A percentile compares a stretch with the other conserved stretches of the same genome.
Evolutionary conservation across 2,113 vertebrate genomes (phyloP).

Genomic region (Lanius collurio): DNA sequence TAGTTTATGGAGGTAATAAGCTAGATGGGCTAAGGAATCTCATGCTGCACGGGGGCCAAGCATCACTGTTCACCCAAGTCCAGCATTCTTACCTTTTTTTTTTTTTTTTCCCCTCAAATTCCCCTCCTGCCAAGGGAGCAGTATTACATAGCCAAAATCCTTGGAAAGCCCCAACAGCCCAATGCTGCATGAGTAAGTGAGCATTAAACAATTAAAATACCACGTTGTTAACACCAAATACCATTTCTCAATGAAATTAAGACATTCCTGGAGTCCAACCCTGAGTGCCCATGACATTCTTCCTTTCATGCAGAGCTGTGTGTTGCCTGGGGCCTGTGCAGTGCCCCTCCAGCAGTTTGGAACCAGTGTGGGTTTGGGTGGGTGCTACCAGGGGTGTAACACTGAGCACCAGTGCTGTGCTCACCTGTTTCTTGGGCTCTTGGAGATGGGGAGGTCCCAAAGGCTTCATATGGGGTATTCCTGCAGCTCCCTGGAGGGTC

Average conservation of each 20-base stretch:
- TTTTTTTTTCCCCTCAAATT: background rate
- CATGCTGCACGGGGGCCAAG: background rate
- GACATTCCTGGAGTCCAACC: background rate
- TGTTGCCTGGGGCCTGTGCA: fast-evolving
- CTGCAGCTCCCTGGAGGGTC: background rate
- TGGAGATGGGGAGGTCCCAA: background rate
- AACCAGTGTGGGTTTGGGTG: background rate
- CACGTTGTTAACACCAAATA: background rate
- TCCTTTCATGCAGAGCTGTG: background rate
- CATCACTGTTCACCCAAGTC: background rate
- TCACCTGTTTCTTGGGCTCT: background rate
- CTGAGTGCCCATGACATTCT: background rate
- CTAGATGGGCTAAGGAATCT: background rate
- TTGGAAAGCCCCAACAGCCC: background rate
- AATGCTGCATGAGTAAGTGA: background rate
- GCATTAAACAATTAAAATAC: background rate
- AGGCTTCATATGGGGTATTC: fast-evolving
- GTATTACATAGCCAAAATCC: background rate
- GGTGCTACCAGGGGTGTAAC: background rate
- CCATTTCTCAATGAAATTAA: background rate
- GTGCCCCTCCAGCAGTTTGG: background rate
- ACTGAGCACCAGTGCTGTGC: background rate
- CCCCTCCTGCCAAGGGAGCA: background rate
- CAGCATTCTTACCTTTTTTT: background rate
- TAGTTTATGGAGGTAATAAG: background rate